A percentile compares a stretch with the other conserved stretches of the same genome.
Evolutionary conservation across 2,113 vertebrate genomes (phyloP).

Genomic region (Phylloscopus trochilus): DNA sequence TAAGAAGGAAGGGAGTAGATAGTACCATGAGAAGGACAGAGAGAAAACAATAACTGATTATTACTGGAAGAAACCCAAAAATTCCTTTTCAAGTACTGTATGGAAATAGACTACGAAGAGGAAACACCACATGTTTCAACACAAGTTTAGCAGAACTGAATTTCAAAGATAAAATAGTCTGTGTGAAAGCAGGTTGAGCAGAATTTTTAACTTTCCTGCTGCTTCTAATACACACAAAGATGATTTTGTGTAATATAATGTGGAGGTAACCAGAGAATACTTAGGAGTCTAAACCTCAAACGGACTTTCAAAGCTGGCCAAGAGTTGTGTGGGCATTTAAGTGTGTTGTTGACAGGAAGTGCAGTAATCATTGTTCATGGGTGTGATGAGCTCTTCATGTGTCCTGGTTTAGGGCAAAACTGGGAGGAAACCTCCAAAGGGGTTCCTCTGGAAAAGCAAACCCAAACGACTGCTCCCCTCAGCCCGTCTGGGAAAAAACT

Average conservation of each 20-base stretch:
- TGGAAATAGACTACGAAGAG: background rate
- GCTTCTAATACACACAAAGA: background rate
- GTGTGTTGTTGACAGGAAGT: rapidly evolving
- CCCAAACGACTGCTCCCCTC: no score
- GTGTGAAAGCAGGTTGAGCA: background rate
- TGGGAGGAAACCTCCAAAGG: no score
- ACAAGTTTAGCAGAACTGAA: background rate
- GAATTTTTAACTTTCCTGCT: background rate
- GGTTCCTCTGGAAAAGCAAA: no score
- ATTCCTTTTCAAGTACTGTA: background rate
- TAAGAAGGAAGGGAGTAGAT: background rate
- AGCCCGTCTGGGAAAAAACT: no score
- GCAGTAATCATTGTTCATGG: background rate
- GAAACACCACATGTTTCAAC: background rate
- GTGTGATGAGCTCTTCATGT: background rate
- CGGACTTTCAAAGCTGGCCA: background rate
- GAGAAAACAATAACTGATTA: background rate
- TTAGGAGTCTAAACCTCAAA: background rate
- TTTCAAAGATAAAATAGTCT: background rate
- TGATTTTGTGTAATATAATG: background rate
- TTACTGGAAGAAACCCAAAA: background rate
- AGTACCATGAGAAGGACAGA: background rate
- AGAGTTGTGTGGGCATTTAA: background rate
- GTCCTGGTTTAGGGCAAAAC: no score
- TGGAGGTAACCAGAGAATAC: background rate